Percentiles rank a stretch among this genome's conserved stretches.
Conservation (phyloP, 2,113 vertebrate genomes). For the Candoia aspera region DNA sequence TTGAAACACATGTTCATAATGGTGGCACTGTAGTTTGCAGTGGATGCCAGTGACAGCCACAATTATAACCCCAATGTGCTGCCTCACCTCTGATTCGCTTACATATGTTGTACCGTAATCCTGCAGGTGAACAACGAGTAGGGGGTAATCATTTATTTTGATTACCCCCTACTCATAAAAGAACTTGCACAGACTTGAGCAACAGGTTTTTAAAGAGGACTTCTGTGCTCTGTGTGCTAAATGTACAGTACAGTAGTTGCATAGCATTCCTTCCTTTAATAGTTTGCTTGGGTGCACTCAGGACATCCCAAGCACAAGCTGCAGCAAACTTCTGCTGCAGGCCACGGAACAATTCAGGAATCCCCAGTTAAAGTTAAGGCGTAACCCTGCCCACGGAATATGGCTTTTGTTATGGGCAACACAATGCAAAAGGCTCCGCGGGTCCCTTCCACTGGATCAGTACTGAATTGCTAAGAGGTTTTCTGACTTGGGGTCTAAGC, state of each 20-base stretch:
- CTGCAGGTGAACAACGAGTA: not conserved
- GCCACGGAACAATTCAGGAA: not conserved
- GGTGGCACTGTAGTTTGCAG: not conserved
- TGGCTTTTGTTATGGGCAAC: not conserved
- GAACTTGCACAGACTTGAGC: not conserved
- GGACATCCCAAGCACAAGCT: too few species aligned
- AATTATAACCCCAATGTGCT: not conserved
- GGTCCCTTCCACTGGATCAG: not conserved
- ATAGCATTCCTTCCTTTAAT: not conserved
- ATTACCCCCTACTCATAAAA: too few species aligned
- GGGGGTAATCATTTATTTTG: not conserved
- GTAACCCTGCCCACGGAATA: not conserved
- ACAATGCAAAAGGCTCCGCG: not conserved
- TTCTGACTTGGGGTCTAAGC: conserved; percentile 16
- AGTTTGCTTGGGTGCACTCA: not conserved
- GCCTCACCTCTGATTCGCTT: not conserved
- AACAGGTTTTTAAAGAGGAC: not conserved
- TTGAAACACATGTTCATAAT: not conserved
- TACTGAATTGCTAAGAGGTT: not conserved
- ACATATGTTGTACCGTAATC: not conserved
- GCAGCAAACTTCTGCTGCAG: not conserved
- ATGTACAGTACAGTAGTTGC: too few species aligned
- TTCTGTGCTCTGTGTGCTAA: not conserved
- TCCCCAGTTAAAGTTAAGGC: not conserved
- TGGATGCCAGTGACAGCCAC: not conserved